A percentile compares a stretch with the other conserved stretches of the same genome.
Evolutionary conservation across 2,113 vertebrate species (phyloP).

Genomic region (Pterocles burchelli): DNA sequence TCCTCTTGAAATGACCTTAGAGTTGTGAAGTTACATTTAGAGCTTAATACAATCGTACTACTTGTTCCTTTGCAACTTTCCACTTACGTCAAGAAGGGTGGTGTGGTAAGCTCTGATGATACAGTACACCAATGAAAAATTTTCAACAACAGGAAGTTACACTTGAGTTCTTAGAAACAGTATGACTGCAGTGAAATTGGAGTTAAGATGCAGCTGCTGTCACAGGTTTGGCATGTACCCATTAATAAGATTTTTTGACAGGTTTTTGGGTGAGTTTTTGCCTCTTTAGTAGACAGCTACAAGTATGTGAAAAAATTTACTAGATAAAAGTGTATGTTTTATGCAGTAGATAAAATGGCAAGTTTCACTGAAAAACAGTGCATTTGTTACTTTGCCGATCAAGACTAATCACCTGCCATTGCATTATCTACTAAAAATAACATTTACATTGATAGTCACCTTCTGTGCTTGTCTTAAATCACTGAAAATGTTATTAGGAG

Average conservation of each 20-base stretch:
- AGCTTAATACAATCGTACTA: background rate
- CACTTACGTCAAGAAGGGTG: background rate
- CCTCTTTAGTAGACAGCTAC: background rate
- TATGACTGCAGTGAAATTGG: background rate
- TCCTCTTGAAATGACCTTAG: background rate
- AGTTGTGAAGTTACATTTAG: background rate
- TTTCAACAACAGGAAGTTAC: background rate
- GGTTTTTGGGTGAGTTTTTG: background rate
- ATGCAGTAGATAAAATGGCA: background rate
- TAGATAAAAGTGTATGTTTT: background rate
- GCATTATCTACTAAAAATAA: background rate
- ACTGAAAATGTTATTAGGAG: background rate
- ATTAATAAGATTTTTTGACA: background rate
- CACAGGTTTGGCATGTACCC: accelerated
- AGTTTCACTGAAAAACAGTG: background rate
- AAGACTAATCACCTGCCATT: background rate
- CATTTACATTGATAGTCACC: background rate
- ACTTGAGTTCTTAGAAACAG: background rate
- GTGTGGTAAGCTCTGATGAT: accelerated
- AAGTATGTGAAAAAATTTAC: background rate
- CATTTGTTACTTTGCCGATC: background rate
- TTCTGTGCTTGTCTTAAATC: background rate
- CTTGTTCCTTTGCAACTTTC: background rate
- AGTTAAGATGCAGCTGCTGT: background rate
- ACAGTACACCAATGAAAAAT: accelerated